These are phyloP conservation scores for Anadara kagoshimensis DNA, from an alignment of 1,140 invertebrate species.

Conservation along the genomic window DNA sequence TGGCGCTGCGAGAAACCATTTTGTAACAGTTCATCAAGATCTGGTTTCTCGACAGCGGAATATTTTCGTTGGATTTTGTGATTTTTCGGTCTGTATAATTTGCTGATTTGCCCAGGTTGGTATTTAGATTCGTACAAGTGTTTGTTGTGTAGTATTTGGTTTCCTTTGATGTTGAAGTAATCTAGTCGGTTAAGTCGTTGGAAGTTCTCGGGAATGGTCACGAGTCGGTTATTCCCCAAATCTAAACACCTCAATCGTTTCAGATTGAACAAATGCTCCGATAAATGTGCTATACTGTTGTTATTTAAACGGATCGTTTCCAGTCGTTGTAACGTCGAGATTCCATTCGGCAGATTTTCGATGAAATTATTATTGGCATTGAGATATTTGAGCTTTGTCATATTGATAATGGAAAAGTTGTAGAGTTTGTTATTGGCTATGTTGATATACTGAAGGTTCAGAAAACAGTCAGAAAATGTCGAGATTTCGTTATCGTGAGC, in stretches of 20 bases:
- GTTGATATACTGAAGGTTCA: constrained; percentile 62
- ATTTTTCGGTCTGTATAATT: neutral
- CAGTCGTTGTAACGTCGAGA: constrained; percentile 56
- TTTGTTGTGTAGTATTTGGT: constrained; percentile 45
- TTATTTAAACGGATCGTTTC: constrained; percentile 56
- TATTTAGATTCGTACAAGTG: neutral
- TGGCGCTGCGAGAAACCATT: constrained; percentile 49
- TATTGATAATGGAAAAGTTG: constrained; percentile 59
- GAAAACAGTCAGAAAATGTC: constrained; percentile 53
- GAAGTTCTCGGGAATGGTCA: constrained; percentile 57
- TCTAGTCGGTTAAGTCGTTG: constrained; percentile 59
- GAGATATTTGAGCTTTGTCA: constrained; percentile 58
- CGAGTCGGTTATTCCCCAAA: constrained; percentile 63
- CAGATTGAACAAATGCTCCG: constrained; percentile 61
- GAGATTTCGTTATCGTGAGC: constrained; percentile 60
- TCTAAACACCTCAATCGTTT: constrained; percentile 63
- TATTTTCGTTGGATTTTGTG: constrained; percentile 3
- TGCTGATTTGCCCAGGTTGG: neutral
- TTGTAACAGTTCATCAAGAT: constrained; percentile 45
- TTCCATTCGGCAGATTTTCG: constrained; percentile 59
- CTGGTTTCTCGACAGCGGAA: neutral
- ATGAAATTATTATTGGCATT: constrained; percentile 64
- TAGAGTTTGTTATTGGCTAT: constrained; percentile 60
- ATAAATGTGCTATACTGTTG: constrained; percentile 61
- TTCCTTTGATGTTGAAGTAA: constrained; percentile 63